Percentiles rank a stretch among this genome's conserved stretches.
Evolutionary conservation across 35 echinoderm and acorn worm genomes (phyloP).

Genomic region (Eucidaris tribuloides): DNA sequence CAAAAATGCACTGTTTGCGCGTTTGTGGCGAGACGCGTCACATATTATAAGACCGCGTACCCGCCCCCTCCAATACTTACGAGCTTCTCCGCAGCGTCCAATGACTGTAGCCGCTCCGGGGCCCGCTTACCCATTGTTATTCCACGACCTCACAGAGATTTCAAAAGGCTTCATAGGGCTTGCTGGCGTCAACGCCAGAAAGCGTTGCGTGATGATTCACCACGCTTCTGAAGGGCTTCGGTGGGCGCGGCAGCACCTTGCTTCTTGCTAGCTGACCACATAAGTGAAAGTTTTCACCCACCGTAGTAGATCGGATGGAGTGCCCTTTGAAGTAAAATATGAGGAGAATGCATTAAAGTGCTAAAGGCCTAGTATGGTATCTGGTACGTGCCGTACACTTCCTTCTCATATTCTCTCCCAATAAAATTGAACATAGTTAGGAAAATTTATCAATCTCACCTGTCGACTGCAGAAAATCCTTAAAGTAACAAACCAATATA

Average conservation of each 20-base stretch:
- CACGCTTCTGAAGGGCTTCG: not conserved
- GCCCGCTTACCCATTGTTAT: not conserved
- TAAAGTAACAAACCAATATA: too few species aligned
- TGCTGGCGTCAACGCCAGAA: not conserved
- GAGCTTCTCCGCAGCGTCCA: slow-evolving; percentile 33
- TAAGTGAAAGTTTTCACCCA: slow-evolving; percentile 69
- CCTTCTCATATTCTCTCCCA: too few species aligned
- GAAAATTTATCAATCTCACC: too few species aligned
- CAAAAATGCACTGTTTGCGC: too few species aligned
- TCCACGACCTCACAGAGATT: slow-evolving; percentile 13
- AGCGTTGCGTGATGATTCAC: not conserved
- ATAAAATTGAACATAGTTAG: too few species aligned
- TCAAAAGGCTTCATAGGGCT: slow-evolving; percentile 20
- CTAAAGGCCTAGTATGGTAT: too few species aligned
- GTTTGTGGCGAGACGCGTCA: too few species aligned
- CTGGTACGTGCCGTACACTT: too few species aligned
- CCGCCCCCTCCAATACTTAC: too few species aligned
- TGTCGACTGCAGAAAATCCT: too few species aligned
- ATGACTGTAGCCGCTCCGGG: not conserved
- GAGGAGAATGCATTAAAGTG: too few species aligned
- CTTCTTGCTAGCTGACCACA: slow-evolving; percentile 25
- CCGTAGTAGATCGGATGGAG: slow-evolving; percentile 62
- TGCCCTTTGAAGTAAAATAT: slow-evolving; percentile 4
- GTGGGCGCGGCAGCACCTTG: not conserved
- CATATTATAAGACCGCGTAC: too few species aligned